Evolutionary conservation across 2,888 invertebrate species (phyloP).

Genomic region (Drosophila recens): DNA sequence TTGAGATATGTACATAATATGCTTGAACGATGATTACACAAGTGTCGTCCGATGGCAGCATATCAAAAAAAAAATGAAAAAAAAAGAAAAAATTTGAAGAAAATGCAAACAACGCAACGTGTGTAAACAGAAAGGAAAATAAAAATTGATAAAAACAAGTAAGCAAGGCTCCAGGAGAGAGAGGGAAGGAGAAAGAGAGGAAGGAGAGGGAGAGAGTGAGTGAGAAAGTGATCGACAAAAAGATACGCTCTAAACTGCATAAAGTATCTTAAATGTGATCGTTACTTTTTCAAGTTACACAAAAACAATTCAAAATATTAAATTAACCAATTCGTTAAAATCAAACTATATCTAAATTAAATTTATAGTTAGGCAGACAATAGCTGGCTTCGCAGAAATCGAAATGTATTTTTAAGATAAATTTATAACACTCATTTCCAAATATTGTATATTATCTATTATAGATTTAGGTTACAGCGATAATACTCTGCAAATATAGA

Average conservation of each 20-base stretch:
- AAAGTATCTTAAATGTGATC: background rate
- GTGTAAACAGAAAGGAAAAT: slow-evolving; percentile 57
- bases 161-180: background rate
- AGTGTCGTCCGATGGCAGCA: slow-evolving; percentile 60
- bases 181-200: too few relatives aligned
- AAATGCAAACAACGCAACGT: slow-evolving; percentile 73
- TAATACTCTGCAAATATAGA: too few relatives aligned
- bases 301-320: background rate
- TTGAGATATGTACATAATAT: slow-evolving; percentile 12
- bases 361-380: background rate
- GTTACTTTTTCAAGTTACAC: too few relatives aligned
- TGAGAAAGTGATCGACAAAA: background rate
- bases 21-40: slow-evolving; percentile 72
- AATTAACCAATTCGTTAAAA: background rate
- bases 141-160: slow-evolving; percentile 59
- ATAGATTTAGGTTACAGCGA: too few relatives aligned
- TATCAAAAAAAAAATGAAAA: slow-evolving; percentile 14
- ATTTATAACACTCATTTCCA: too few relatives aligned
- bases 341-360: background rate
- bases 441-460: too few relatives aligned
- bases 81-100: slow-evolving; percentile 43
- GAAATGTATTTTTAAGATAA: too few relatives aligned
- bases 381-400: too few relatives aligned
- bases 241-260: slow-evolving; percentile 6
- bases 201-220: too few relatives aligned